These are phyloP conservation scores for Elymnias hypermnestra DNA, from an alignment of 1,140 invertebrate genomes.

Conservation along the genomic window DNA sequence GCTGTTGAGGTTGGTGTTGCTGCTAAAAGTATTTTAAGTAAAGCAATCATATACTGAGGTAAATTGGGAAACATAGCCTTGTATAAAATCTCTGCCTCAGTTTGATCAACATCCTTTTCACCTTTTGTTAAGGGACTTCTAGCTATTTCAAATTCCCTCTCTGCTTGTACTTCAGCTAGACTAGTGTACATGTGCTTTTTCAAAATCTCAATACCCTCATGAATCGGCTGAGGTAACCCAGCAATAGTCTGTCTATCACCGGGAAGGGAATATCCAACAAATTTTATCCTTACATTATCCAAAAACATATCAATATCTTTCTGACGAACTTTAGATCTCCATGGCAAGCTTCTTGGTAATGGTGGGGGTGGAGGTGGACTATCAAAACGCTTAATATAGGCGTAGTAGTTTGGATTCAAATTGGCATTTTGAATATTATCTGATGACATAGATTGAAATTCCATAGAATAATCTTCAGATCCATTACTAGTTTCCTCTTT, in stretches of 20 bases:
- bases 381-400: slow-evolving; percentile 66
- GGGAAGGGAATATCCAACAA: slow-evolving; percentile 93
- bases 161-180: slow-evolving; percentile 88
- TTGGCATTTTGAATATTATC: slow-evolving; percentile 49
- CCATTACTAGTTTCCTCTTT: slow-evolving; percentile 77
- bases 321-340: slow-evolving; percentile 97
- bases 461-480: slow-evolving; percentile 69
- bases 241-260: slow-evolving; percentile 92
- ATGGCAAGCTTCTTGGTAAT: slow-evolving; percentile 85
- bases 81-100: slow-evolving; percentile 92
- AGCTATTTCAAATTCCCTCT: slow-evolving; percentile 89
- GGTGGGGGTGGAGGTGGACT: slow-evolving; percentile 75
- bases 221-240: slow-evolving; percentile 95
- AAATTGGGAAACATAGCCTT: slow-evolving; percentile 94
- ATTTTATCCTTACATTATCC: slow-evolving; percentile 94
- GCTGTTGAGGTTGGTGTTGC: slow-evolving; percentile 98
- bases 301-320: slow-evolving; percentile 95
- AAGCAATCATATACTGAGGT: slow-evolving; percentile 97
- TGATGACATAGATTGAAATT: slow-evolving; percentile 58
- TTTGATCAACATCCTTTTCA: slow-evolving; percentile 84
- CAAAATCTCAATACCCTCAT: slow-evolving; percentile 94
- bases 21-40: slow-evolving; percentile 97
- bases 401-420: no score
- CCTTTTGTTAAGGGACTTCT: slow-evolving; percentile 86
- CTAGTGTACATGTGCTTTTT: slow-evolving; percentile 93